Percentiles rank a stretch among this genome's conserved stretches.
Conservation (phyloP, 2,888 invertebrate species). For the Pasiphila rectangulata region DNA sequence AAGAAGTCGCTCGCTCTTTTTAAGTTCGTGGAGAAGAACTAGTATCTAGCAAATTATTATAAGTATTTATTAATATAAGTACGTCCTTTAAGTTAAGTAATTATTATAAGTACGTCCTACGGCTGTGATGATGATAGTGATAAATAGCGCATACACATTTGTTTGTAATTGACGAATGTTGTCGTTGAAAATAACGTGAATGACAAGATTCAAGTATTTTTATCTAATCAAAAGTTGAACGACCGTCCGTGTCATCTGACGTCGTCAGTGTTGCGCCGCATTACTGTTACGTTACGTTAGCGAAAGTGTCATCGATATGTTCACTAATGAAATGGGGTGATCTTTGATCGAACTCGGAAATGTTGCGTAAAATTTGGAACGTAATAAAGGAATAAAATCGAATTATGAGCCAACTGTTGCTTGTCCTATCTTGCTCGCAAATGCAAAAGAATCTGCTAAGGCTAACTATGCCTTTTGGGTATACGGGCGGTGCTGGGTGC, state of each 20-base stretch:
- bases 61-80: no score
- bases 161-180: background rate
- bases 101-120: no score
- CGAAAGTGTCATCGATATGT: conserved; percentile 75
- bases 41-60: no score
- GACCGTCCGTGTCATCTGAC: conserved; percentile 13
- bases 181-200: background rate
- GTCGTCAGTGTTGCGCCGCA: conserved; percentile 33
- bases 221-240: conserved; percentile 7
- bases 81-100: no score
- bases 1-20: no score
- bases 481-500: no score
- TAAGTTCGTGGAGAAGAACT: no score
- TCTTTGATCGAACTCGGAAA: no score
- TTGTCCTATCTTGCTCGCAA: no score
- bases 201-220: conserved; percentile 1
- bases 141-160: no score
- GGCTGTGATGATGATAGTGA: no score
- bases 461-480: background rate
- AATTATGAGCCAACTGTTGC: background rate
- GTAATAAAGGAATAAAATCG: background rate
- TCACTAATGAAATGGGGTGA: conserved; percentile 32
- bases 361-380: no score
- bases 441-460: background rate
- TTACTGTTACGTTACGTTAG: conserved; percentile 55